Conservation (phyloP, 2,113 vertebrate genomes). For the Peromyscus leucopus region DNA sequence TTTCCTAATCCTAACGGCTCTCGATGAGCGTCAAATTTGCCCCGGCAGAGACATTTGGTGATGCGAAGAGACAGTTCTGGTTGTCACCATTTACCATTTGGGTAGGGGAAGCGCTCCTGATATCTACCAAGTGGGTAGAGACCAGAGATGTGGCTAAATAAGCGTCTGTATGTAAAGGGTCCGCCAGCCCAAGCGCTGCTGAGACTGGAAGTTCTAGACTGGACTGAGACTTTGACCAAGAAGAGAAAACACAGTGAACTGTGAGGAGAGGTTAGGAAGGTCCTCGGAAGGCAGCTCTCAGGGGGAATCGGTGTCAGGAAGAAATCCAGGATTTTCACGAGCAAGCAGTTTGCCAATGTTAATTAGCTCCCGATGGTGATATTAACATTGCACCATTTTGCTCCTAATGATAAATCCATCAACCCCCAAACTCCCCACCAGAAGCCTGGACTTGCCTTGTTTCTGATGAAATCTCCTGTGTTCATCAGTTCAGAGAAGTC, state of each 20-base stretch:
- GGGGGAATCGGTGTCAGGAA: neutral
- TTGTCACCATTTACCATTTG: neutral
- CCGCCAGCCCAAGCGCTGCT: neutral
- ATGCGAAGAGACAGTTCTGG: neutral
- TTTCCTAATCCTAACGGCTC: neutral
- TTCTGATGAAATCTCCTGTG: neutral
- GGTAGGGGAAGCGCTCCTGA: neutral
- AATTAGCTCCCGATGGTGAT: slow-evolving; percentile 22
- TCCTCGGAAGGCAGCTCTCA: neutral
- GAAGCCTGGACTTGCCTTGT: neutral
- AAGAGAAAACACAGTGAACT: neutral
- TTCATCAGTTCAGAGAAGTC: neutral
- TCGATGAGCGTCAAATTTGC: neutral
- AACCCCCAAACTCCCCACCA: neutral
- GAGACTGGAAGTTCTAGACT: neutral
- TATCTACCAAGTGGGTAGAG: neutral
- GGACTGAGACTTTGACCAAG: neutral
- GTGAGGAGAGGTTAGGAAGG: neutral
- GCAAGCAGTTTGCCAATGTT: neutral
- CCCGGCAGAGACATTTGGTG: neutral
- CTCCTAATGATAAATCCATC: neutral
- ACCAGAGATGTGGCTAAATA: neutral
- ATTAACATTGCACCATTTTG: neutral
- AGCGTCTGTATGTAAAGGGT: neutral
- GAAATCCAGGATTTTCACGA: slow-evolving; percentile 30